Evolutionary conservation across 2,113 vertebrate genomes (phyloP).

Genomic region (Colinus virginianus): DNA sequence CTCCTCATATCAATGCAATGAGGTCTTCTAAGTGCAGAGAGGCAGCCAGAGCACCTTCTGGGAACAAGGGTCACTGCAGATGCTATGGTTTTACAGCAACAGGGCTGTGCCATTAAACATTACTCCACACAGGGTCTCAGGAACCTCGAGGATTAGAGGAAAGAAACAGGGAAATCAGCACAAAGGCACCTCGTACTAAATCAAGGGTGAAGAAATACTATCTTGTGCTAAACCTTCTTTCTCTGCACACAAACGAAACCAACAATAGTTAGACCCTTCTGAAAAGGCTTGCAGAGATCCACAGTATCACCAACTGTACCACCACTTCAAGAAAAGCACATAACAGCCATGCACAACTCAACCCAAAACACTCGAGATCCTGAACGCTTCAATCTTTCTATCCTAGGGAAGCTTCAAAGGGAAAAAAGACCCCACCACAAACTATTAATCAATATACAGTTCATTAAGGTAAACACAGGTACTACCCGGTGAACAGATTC

Average conservation of each 20-base stretch:
- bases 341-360: background rate
- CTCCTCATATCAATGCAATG: background rate
- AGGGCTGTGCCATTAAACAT: background rate
- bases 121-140: background rate
- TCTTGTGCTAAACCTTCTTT: background rate
- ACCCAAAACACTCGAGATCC: background rate
- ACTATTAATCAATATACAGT: fast-evolving
- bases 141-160: background rate
- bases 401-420: background rate
- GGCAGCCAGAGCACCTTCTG: background rate
- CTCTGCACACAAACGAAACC: background rate
- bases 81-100: background rate
- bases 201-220: background rate
- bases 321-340: background rate
- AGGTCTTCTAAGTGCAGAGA: background rate
- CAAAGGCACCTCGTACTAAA: background rate
- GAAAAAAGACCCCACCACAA: background rate
- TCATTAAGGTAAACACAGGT: background rate
- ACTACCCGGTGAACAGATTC: background rate
- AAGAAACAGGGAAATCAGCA: background rate
- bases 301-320: background rate
- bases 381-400: background rate
- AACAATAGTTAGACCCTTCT: background rate
- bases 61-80: background rate
- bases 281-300: background rate